phyloP scores from a whole-genome alignment of 1,140 invertebrate genomes.

The Littorina saxatilis region DNA sequence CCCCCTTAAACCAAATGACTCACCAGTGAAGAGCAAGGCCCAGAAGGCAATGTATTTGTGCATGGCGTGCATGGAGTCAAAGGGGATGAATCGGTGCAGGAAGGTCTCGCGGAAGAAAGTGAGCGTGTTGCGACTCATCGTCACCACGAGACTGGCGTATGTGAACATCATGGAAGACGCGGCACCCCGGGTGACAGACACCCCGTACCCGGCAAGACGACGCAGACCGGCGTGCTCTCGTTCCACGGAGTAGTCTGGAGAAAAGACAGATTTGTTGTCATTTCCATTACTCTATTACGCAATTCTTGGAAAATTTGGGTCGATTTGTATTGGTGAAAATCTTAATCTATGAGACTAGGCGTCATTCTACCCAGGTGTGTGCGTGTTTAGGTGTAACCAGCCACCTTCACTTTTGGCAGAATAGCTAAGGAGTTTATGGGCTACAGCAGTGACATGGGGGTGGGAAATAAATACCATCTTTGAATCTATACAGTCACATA shows the following conservation, averaged over 20 bases:
- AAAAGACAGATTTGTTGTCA: constrained; percentile 15
- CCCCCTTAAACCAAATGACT: constrained; percentile 39
- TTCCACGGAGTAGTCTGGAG: constrained; percentile 67
- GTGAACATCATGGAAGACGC: constrained; percentile 97
- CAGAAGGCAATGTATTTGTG: constrained; percentile 98
- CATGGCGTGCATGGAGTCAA: constrained; percentile 98
- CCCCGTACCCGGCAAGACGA: constrained; percentile 98
- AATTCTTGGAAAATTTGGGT: too few relatives aligned
- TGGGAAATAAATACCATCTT: too few relatives aligned
- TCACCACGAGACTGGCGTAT: constrained; percentile 94
- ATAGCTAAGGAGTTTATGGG: too few relatives aligned
- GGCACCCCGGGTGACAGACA: constrained; percentile 97
- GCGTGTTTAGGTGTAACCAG: too few relatives aligned
- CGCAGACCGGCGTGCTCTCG: constrained; percentile 96
- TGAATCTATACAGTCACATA: too few relatives aligned
- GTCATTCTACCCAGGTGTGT: too few relatives aligned
- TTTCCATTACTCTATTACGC: too few relatives aligned
- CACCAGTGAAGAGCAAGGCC: constrained; percentile 89
- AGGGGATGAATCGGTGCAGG: constrained; percentile 98
- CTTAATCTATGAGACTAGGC: too few relatives aligned
- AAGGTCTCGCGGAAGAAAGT: constrained; percentile 95
- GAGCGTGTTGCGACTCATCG: constrained; percentile 97
- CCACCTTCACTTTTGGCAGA: too few relatives aligned
- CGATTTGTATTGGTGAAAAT: too few relatives aligned
- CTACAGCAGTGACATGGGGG: too few relatives aligned